Evolutionary conservation across 2,888 invertebrate species (phyloP), one percentile per base, ranked within the genome.

Genomic region (Hyalella azteca): DNA sequence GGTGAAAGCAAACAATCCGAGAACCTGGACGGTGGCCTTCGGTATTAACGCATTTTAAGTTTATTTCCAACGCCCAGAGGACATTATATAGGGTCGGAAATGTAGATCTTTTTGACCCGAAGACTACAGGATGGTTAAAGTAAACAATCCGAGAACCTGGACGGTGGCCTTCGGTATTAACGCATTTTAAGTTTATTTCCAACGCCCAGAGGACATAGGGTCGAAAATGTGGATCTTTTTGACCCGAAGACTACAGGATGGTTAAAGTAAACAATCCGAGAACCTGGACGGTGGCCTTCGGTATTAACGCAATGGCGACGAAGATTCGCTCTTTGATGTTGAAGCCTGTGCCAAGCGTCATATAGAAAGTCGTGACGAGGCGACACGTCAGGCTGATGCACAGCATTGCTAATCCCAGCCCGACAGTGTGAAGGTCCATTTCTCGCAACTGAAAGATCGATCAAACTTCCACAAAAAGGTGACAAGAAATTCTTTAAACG

Each of bases 101-200:
- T 1, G 77, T 29, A 4, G 77, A n/a, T n/a, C n/a, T n/a, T n/a
- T n/a, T n/a, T n/a, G n/a, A n/a, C n/a, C n/a, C n/a, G n/a, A n/a
- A n/a, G n/a, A n/a, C n/a, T n/a, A n/a, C n/a, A n/a, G n/a, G n/a
- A n/a, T n/a, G n/a, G n/a, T n/a, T n/a, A n/a, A n/a, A n/a, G n/a
- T n/a, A n/a, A n/a, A n/a, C n/a, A n/a, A n/a, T n/a, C n/a, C n/a
- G n/a, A n/a, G n/a, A n/a, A 92, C 93, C 91, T 96, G 97, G 0
- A 98, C 97, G 19, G 98, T 97, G 7, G 97, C 98, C 89, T 98
- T 98, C 1, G 97, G 95, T 92, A 97, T 93, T 93, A 96, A 96
- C 0, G 97, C 92, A 3, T n/a, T n/a, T n/a, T n/a, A n/a, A n/a
- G n/a, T n/a, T n/a, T n/a, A n/a, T n/a, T n/a, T n/a, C n/a, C n/a